Evolutionary conservation across 1,140 invertebrate genomes (phyloP).

Genomic region (Chelonus insularis): DNA sequence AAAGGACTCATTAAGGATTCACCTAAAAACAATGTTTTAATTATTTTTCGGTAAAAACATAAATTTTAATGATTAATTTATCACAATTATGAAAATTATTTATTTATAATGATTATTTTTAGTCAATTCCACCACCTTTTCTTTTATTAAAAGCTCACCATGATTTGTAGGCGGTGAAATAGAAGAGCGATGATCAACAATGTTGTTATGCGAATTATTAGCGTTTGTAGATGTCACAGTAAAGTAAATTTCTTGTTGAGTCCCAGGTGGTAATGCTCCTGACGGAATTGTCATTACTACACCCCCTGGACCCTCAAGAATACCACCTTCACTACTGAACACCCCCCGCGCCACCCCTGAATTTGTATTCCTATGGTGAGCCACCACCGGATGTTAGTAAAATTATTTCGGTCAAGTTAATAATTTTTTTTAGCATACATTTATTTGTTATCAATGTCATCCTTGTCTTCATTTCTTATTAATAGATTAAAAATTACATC

Average conservation of each 20-base stretch:
- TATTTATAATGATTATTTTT: no score
- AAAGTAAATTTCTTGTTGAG: constrained; percentile 91
- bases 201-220: constrained; percentile 66
- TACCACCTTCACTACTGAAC: constrained; percentile 79
- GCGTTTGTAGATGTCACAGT: constrained; percentile 79
- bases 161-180: constrained; percentile 53
- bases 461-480: no score
- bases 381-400: constrained; percentile 38
- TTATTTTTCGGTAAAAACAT: not conserved
- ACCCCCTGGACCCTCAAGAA: constrained; percentile 84
- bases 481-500: no score
- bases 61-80: not conserved
- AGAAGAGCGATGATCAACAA: constrained; percentile 43
- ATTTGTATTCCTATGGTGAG: constrained; percentile 39
- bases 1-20: constrained; percentile 89
- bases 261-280: constrained; percentile 79
- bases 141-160: constrained; percentile 42
- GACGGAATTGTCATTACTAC: constrained; percentile 87
- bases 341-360: constrained; percentile 67
- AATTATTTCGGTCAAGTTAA: constrained; percentile 2
- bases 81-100: not conserved
- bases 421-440: not conserved
- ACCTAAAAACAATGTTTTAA: constrained; percentile 62
- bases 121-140: constrained; percentile 22
- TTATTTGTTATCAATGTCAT: no score